phyloP scores from a whole-genome alignment of 2,888 invertebrate genomes.

The Baccha elongata region DNA sequence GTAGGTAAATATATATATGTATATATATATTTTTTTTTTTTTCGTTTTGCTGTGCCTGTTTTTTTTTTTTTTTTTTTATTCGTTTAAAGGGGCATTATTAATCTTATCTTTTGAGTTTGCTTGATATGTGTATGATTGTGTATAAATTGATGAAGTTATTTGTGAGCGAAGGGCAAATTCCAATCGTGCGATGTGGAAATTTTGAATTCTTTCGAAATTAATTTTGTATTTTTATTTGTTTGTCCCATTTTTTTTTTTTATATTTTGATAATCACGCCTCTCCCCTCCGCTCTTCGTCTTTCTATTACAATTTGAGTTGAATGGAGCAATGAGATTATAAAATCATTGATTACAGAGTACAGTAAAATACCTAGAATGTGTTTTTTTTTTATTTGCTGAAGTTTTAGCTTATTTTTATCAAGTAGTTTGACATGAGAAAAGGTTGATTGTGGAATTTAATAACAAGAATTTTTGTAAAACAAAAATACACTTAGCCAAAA shows the following conservation, averaged over 20 bases:
- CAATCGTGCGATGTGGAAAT: slow-evolving; percentile 44
- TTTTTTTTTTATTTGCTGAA: too few relatives aligned
- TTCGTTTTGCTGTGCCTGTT: slow-evolving; percentile 4
- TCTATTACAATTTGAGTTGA: neutral
- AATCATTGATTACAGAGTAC: neutral
- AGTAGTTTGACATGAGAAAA: neutral
- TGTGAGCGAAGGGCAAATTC: slow-evolving; percentile 58
- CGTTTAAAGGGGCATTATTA: slow-evolving; percentile 15
- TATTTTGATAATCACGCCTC: neutral
- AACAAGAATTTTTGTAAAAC: too few relatives aligned
- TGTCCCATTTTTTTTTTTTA: slow-evolving; percentile 28
- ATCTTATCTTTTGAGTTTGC: slow-evolving; percentile 47
- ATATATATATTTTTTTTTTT: slow-evolving; percentile 16
- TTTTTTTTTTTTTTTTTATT: slow-evolving; percentile 29
- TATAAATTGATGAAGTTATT: slow-evolving; percentile 13
- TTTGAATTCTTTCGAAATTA: slow-evolving; percentile 27
- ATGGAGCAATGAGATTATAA: neutral
- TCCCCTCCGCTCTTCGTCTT: too few relatives aligned
- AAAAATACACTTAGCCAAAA: too few relatives aligned
- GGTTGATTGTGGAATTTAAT: too few relatives aligned
- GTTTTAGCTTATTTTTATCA: neutral
- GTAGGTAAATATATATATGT: too few relatives aligned
- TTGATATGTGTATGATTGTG: slow-evolving; percentile 1
- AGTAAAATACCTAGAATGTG: too few relatives aligned
- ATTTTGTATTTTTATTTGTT: slow-evolving; percentile 33